Evolutionary conservation across 2,797 vertebrate genomes (phyloP).

Genomic region (Avahi laniger): DNA sequence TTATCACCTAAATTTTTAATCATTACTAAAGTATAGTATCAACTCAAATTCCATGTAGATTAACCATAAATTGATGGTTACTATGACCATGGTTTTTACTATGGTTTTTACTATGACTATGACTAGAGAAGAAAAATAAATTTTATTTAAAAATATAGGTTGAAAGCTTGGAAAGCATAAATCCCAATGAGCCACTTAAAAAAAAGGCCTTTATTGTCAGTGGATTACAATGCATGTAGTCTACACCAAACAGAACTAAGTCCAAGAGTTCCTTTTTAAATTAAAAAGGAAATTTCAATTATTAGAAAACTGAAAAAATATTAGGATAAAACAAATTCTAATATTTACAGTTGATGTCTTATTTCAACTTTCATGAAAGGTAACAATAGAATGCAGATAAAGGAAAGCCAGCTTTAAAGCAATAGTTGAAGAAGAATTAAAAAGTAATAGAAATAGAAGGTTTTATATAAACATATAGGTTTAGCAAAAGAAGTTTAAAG

Average conservation of each 20-base stretch:
- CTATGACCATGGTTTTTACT: not conserved
- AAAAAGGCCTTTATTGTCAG: not conserved
- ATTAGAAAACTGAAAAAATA: not conserved
- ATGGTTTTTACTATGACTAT: not conserved
- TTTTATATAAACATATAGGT: not conserved
- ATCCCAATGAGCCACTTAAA: not conserved
- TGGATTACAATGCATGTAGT: not conserved
- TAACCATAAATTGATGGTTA: not conserved
- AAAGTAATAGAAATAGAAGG: not conserved
- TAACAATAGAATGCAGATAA: not conserved
- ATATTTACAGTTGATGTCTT: not conserved
- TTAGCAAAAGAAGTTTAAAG: constrained; percentile 33
- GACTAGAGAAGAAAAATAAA: constrained; percentile 27
- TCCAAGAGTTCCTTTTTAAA: not conserved
- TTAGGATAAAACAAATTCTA: not conserved
- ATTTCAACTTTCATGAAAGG: not conserved
- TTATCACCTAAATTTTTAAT: not conserved
- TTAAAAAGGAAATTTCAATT: not conserved
- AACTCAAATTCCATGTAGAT: not conserved
- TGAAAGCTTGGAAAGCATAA: not conserved
- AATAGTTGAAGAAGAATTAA: not conserved
- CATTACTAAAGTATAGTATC: not conserved
- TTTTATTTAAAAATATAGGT: not conserved
- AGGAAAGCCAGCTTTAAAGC: not conserved
- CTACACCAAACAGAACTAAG: not conserved